Evolutionary conservation across 2,797 vertebrate species (phyloP), one percentile per base, ranked within the genome.

Genomic region (Mallotus villosus): DNA sequence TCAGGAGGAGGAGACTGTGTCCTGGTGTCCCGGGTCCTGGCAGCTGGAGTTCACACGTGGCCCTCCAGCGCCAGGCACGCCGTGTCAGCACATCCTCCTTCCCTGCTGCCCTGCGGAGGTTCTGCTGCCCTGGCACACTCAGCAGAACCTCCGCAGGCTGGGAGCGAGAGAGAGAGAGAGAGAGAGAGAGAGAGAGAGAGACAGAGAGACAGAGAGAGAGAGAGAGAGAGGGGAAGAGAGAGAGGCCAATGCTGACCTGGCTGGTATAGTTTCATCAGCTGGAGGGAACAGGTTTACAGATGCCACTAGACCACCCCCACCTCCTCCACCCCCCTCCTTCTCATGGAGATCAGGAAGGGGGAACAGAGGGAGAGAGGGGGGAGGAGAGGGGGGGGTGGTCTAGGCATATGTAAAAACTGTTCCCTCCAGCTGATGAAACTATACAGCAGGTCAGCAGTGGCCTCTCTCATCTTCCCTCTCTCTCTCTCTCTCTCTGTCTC

Each of bases 41-140:
- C 91, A 93, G 91, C 92, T 93, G 92, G 90, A 91, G 86, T 89
- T 90, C 91, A 92, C 92, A 93, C 90, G 88, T 92, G 91, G 92
- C 32, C 89, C 89, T 88, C 89, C 86, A 89, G 76, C 89, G 88
- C 89, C 86, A 89, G 76, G 81, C 82, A 19, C 75, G 81, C 81
- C 88, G 84, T 90, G 91, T 94, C 93, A 94, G 93, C 93, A 94
- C 88, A 93, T 93, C 92, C 86, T 89, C 81, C 86, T 81, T 85
- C 92, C 90, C 86, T 89, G 81, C 86, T 81, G 85, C 92, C 90
- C 88, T 94, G 25, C 25, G 25, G 25, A 25, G 25, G 25, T 25
- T 25, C 25, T 25, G 92, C 92, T 91, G 91, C 86, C 82, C 87
- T 86, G 89, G 92, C 92, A 93, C 80, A 92, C 93, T 92, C 87